Conservation (phyloP, 2,888 invertebrate genomes). For the Fissipunctia ypsillon region DNA sequence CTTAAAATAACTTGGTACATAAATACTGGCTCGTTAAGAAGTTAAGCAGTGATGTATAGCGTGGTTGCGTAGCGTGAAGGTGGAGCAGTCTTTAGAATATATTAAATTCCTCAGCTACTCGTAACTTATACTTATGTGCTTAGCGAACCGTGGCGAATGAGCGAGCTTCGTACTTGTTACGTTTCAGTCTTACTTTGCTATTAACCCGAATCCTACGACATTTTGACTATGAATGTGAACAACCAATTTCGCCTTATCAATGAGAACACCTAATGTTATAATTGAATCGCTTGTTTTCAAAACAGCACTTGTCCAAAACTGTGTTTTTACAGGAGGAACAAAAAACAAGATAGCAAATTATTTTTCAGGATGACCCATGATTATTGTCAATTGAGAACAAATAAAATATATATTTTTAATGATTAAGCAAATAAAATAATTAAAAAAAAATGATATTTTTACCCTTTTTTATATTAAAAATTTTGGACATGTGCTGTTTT, state of each 20-base stretch:
- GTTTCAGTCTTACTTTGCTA: conserved; percentile 47
- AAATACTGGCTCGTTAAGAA: conserved; percentile 43
- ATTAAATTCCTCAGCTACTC: conserved; percentile 66
- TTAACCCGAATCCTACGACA: conserved; percentile 57
- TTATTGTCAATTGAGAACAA: too few species aligned
- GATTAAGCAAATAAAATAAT: too few species aligned
- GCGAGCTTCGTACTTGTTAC: conserved; percentile 56
- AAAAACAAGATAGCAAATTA: too few species aligned
- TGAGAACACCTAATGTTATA: not conserved
- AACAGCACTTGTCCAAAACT: too few species aligned
- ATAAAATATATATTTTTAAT: too few species aligned
- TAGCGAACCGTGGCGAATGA: conserved; percentile 64
- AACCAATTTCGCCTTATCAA: conserved; percentile 17
- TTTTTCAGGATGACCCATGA: too few species aligned
- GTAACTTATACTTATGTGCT: conserved; percentile 66
- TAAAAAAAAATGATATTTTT: too few species aligned
- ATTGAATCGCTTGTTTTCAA: too few species aligned
- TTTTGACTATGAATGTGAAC: conserved; percentile 34
- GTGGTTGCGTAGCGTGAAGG: conserved; percentile 55
- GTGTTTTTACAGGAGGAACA: too few species aligned
- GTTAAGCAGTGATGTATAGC: conserved; percentile 57
- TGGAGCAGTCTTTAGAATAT: conserved; percentile 62
- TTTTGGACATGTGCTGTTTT: too few species aligned
- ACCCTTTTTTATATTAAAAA: too few species aligned
- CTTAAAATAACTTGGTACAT: conserved; percentile 21